Percentiles rank a stretch among this genome's conserved stretches.
These are phyloP conservation scores for Microchirus variegatus DNA, from an alignment of 2,797 vertebrate species.

Conservation along the genomic window DNA sequence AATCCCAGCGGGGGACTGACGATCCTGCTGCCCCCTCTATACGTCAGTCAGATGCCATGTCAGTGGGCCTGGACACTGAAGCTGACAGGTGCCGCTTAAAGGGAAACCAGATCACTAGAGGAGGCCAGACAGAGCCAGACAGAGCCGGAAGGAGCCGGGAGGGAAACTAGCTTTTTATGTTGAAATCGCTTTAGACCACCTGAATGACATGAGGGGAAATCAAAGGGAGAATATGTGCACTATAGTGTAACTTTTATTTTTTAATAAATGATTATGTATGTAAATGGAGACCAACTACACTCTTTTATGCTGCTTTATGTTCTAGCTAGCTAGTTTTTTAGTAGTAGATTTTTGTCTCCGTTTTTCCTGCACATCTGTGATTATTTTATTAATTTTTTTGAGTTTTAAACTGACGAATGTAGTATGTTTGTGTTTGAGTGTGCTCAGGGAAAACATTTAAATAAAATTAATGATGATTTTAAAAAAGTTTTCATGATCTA, in stretches of 20 bases:
- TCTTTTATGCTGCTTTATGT: no score
- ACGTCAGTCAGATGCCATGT: slow-evolving; percentile 79
- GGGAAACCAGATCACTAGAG: slow-evolving; percentile 16
- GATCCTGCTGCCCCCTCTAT: slow-evolving; percentile 82
- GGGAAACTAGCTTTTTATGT: background rate
- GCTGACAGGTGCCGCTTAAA: slow-evolving; percentile 79
- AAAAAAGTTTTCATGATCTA: no score
- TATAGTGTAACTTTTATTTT: background rate
- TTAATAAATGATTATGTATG: background rate
- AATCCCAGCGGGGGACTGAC: slow-evolving; percentile 79
- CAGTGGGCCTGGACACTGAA: slow-evolving; percentile 92
- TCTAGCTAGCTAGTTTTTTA: no score
- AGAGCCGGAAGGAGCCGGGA: background rate
- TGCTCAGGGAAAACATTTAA: no score
- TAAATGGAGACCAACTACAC: no score
- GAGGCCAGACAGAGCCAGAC: slow-evolving; percentile 6
- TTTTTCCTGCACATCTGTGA: no score
- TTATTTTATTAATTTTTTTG: no score
- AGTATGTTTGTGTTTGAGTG: no score
- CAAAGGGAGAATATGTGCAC: background rate
- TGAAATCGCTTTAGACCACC: background rate
- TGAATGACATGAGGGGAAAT: background rate
- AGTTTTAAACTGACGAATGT: no score
- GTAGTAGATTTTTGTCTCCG: no score
- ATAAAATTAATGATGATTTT: no score